Base-by-base conservation (phyloP, 2,797 vertebrate genomes). In the Spinus olivaceus region DNA sequence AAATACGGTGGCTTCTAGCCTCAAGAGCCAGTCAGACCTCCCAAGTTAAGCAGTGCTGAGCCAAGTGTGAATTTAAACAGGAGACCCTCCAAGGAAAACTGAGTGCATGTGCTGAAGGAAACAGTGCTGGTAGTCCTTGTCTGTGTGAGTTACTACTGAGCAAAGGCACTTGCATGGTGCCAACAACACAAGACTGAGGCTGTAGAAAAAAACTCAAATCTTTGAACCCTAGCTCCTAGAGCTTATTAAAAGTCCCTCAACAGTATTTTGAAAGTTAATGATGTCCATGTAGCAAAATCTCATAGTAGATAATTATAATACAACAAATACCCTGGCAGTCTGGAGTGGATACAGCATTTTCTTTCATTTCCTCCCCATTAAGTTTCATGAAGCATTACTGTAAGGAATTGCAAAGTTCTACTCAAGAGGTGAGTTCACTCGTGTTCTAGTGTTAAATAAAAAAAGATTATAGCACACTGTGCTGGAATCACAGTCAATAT, bases 41-140 rank as follows among this genome's bases (percentile, higher is more conserved):
- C 92, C 91, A 96, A 64, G 89, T 71, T 35, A 87, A 85, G 84
- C 33, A 73, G 32, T n/a, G 23, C 49, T 35, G 71, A 95, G 94
- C 91, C 92, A 95, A 94, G 84, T 33, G 41, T 91, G 81, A 91
- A 94, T 87, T 95, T 95, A 87, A 96, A 82, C 3, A 91, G 86
- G 81, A 95, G 89, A 74, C 33, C 46, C 89, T 94, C 94, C 94
- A 96, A 92, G 91, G 84, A 93, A 93, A 96, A 82, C 81, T 37
- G 60, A 92, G 64, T 74, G 49, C 49, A 39, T 60, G 28, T 54
- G 72, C 79, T 41, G 69, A 83, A 94, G 90, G 93, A 91, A 92
- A 57, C 22, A 71, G 28, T 33, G 69, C 41, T 95, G 80, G 93
- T 95, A 94, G 90, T 79, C 88, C 86, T 83, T 81, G 96, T 84